These are phyloP conservation scores for Platycnemis pennipes DNA, from an alignment of 2,888 invertebrate genomes.

Conservation along the genomic window DNA sequence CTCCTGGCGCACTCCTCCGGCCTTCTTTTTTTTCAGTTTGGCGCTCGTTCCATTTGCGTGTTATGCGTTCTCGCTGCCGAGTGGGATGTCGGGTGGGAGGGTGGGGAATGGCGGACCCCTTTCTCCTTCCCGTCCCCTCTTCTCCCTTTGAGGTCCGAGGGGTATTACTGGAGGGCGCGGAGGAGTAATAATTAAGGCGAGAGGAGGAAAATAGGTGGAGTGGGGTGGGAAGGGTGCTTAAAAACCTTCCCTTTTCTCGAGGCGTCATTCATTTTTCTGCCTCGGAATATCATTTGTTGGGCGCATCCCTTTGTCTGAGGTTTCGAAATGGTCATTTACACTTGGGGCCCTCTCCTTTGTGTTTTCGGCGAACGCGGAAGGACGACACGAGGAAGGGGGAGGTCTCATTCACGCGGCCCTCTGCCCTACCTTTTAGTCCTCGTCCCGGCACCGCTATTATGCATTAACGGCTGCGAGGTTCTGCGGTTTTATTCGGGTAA, in stretches of 20 bases:
- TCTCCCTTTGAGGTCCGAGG: not conserved
- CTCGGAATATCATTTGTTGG: conserved; percentile 34
- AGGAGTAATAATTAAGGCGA: conserved; percentile 23
- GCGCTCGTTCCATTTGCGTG: not conserved
- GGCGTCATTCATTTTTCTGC: conserved; percentile 41
- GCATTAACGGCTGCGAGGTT: not conserved
- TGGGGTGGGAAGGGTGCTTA: not conserved
- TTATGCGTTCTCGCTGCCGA: not conserved
- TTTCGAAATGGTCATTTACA: conserved; percentile 29
- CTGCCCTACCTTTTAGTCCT: not conserved
- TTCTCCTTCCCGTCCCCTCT: not conserved
- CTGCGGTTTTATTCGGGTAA: not conserved
- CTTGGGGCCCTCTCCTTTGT: not conserved
- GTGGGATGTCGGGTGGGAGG: not conserved
- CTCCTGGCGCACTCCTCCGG: not conserved
- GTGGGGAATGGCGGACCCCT: not conserved
- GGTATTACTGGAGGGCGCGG: not conserved
- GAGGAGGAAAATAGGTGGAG: not conserved
- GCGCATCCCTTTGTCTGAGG: conserved; percentile 16
- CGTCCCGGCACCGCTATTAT: not conserved
- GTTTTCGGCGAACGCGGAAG: not conserved
- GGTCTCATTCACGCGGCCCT: not conserved
- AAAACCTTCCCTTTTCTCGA: not conserved
- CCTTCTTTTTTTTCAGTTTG: conserved; percentile 24
- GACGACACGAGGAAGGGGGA: too few relatives aligned